These are phyloP conservation scores for Erebia palarica DNA, from an alignment of 2,888 invertebrate genomes.

Conservation along the genomic window DNA sequence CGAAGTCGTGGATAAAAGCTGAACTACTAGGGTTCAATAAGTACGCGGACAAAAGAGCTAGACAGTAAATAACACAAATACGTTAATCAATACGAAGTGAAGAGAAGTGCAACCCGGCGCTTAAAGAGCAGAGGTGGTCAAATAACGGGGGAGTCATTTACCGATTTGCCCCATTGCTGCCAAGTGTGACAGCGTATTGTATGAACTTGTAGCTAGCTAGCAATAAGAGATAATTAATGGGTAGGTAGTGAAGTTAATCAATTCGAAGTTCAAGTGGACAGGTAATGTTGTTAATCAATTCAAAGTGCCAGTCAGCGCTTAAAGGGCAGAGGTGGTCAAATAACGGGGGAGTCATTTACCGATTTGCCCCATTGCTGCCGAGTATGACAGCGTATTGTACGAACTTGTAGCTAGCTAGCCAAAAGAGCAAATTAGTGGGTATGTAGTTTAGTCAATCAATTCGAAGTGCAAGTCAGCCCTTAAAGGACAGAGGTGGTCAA, in stretches of 20 bases:
- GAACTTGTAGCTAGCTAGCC: too few species aligned
- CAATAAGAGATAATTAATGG: too few species aligned
- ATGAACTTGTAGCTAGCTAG: background rate
- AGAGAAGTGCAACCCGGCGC: slow-evolving; percentile 57
- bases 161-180: slow-evolving; percentile 51
- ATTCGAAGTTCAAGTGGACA: too few species aligned
- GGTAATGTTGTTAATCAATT: too few species aligned
- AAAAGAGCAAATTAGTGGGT: too few species aligned
- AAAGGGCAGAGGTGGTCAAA: too few species aligned
- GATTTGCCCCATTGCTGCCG: too few species aligned
- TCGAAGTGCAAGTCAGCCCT: slow-evolving; percentile 55
- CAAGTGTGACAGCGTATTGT: slow-evolving; percentile 6
- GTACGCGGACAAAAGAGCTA: background rate
- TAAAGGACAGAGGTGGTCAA: slow-evolving; percentile 64
- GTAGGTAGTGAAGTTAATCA: too few species aligned
- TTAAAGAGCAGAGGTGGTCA: slow-evolving; percentile 63
- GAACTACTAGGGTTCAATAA: too few species aligned
- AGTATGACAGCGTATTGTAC: too few species aligned
- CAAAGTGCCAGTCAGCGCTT: too few species aligned
- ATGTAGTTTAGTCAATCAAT: slow-evolving; percentile 66
- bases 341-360: too few species aligned
- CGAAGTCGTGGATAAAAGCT: background rate
- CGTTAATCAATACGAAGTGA: slow-evolving; percentile 58
- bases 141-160: slow-evolving; percentile 72
- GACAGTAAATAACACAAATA: slow-evolving; percentile 17